phyloP scores from a whole-genome alignment of 2,797 vertebrate genomes.

The Distichodus sexfasciatus region DNA sequence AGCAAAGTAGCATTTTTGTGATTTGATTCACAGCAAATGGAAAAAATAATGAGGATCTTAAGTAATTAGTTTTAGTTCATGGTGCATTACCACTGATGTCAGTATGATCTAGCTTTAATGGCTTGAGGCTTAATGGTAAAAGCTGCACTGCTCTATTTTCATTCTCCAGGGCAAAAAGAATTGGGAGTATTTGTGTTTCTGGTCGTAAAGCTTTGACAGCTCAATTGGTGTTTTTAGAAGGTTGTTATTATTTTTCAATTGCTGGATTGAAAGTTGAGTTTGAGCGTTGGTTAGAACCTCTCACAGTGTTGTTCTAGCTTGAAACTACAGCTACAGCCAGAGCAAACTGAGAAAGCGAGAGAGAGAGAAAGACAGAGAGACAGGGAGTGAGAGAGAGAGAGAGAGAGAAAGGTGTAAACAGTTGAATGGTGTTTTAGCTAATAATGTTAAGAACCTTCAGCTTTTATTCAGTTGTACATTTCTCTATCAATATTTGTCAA shows the following conservation, averaged over 20 bases:
- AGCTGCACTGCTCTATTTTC: background rate
- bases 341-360: constrained; percentile 41
- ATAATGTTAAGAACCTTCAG: background rate
- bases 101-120: background rate
- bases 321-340: constrained; percentile 60
- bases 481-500: too few relatives aligned
- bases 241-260: constrained; percentile 80
- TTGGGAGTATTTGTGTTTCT: constrained; percentile 71
- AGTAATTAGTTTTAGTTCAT: too few relatives aligned
- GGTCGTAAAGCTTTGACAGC: constrained; percentile 72
- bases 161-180: constrained; percentile 63
- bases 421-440: constrained; percentile 1
- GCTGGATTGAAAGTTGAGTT: constrained; percentile 71
- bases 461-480: too few relatives aligned
- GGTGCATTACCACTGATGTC: too few relatives aligned
- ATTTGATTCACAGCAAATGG: too few relatives aligned
- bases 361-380: constrained; percentile 32
- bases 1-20: too few relatives aligned
- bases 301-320: constrained; percentile 71
- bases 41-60: too few relatives aligned
- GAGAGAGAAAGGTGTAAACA: too few relatives aligned
- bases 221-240: constrained; percentile 77
- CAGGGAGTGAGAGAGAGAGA: background rate
- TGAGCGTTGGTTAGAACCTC: constrained; percentile 56
- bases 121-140: background rate